phyloP scores from a whole-genome alignment of 2,888 invertebrate species.

The Craniophora ligustri region DNA sequence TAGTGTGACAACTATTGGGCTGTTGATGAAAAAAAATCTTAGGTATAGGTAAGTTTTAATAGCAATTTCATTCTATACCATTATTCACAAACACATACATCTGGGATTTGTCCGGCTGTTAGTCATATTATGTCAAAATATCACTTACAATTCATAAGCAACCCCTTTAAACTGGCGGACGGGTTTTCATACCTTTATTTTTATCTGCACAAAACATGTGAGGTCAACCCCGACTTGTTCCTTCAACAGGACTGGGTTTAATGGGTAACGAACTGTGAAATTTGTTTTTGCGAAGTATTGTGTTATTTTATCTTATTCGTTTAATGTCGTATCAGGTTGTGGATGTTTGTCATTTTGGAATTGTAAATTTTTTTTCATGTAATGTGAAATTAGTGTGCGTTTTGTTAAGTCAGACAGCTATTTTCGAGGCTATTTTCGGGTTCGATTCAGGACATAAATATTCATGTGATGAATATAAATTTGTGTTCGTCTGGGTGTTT shows the following conservation, averaged over 20 bases:
- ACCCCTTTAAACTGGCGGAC: conserved; percentile 23
- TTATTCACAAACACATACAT: no score
- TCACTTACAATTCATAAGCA: conserved; percentile 31
- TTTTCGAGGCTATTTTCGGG: no score
- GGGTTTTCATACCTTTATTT: conserved; percentile 40
- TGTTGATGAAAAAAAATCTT: no score
- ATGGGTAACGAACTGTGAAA: conserved; percentile 40
- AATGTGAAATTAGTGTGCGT: no score
- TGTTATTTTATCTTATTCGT: conserved; percentile 23
- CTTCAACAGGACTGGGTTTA: conserved; percentile 7
- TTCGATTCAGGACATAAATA: no score
- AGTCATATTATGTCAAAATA: conserved; percentile 10
- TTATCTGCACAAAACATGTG: conserved; percentile 39
- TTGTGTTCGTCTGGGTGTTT: no score
- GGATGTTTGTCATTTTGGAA: conserved; percentile 15
- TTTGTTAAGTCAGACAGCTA: no score
- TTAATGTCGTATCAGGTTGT: conserved; percentile 28
- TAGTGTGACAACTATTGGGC: no score
- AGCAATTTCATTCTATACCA: no score
- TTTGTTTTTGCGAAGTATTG: conserved; percentile 27
- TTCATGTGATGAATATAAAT: no score
- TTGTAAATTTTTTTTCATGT: no score
- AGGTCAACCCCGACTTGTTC: conserved; percentile 15
- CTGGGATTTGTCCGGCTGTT: conserved; percentile 15
- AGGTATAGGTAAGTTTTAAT: no score